These are phyloP conservation scores for Planiliza haematocheilus DNA, from an alignment of 2,113 vertebrate genomes.

Conservation along the genomic window DNA sequence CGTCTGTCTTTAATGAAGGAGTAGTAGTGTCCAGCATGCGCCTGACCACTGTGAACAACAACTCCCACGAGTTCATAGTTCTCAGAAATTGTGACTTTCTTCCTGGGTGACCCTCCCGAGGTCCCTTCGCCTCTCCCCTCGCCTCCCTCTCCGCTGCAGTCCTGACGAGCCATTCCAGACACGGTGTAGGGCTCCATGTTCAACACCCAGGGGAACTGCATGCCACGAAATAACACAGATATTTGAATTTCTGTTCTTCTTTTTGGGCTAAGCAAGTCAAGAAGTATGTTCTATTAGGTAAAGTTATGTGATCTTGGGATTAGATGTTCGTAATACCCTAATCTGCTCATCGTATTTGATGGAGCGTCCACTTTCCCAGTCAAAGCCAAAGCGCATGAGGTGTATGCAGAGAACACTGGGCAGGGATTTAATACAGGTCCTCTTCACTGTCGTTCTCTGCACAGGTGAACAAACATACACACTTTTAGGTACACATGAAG, in stretches of 20 bases:
- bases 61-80: slow-evolving; percentile 98
- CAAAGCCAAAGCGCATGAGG: slow-evolving; percentile 98
- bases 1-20: slow-evolving; percentile 99
- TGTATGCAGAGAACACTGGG: slow-evolving; percentile 97
- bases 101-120: slow-evolving; percentile 92
- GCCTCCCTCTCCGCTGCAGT: slow-evolving; percentile 91
- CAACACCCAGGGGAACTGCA: slow-evolving; percentile 97
- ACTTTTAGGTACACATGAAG: not conserved
- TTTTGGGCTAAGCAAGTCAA: not conserved
- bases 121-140: slow-evolving; percentile 88
- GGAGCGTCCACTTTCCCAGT: slow-evolving; percentile 98
- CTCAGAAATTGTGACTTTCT: slow-evolving; percentile 97
- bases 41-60: slow-evolving; percentile 98
- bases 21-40: slow-evolving; percentile 98
- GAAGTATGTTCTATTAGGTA: not conserved
- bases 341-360: slow-evolving; percentile 99
- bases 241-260: not conserved
- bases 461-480: not conserved
- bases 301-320: fast-evolving
- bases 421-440: slow-evolving; percentile 96
- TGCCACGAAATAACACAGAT: not conserved
- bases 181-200: slow-evolving; percentile 99
- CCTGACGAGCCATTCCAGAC: slow-evolving; percentile 97
- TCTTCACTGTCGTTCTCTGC: slow-evolving; percentile 97
- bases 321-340: slow-evolving; percentile 81